These are phyloP conservation scores for Listrodromus nycthemerus DNA, from an alignment of 2,888 invertebrate genomes.

Conservation along the genomic window DNA sequence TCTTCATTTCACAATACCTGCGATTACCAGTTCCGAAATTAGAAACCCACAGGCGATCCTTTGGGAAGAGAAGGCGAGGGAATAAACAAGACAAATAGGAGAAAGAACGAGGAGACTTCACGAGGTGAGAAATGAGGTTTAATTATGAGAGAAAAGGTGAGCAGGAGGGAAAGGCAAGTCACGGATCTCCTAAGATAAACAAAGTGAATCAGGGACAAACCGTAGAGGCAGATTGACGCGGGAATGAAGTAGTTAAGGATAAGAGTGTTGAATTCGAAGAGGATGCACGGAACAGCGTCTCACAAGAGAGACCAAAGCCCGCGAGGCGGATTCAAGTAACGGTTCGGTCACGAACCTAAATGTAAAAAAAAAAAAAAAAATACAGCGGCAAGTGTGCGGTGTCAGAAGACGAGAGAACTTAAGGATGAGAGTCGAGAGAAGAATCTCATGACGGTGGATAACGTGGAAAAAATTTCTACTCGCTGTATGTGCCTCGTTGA, in stretches of 20 bases:
- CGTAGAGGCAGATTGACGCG: constrained; percentile 7
- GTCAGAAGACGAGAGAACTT: constrained; percentile 6
- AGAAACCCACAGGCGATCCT: too few species aligned
- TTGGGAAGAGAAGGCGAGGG: constrained; percentile 1
- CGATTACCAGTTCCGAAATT: too few species aligned
- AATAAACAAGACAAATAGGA: neutral
- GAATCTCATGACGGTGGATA: constrained; percentile 23
- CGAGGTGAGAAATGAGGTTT: constrained; percentile 79
- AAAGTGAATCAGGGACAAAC: constrained; percentile 35
- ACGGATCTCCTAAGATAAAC: constrained; percentile 28
- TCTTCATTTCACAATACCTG: neutral
- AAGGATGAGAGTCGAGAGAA: neutral
- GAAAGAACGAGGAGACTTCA: constrained; percentile 32
- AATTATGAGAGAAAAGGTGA: constrained; percentile 77
- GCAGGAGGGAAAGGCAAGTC: neutral
- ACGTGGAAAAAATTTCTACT: constrained; percentile 29
- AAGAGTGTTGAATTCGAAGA: constrained; percentile 23
- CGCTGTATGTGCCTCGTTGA: constrained; percentile 17
- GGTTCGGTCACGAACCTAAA: constrained; percentile 73
- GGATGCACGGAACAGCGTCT: constrained; percentile 21
- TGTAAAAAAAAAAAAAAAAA: constrained; percentile 1
- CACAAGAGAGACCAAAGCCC: neutral
- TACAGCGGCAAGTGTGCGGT: neutral
- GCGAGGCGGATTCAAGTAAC: constrained; percentile 70
- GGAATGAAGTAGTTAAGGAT: constrained; percentile 33